phyloP scores from a whole-genome alignment of 2,797 vertebrate genomes.

The Galago senegalensis region DNA sequence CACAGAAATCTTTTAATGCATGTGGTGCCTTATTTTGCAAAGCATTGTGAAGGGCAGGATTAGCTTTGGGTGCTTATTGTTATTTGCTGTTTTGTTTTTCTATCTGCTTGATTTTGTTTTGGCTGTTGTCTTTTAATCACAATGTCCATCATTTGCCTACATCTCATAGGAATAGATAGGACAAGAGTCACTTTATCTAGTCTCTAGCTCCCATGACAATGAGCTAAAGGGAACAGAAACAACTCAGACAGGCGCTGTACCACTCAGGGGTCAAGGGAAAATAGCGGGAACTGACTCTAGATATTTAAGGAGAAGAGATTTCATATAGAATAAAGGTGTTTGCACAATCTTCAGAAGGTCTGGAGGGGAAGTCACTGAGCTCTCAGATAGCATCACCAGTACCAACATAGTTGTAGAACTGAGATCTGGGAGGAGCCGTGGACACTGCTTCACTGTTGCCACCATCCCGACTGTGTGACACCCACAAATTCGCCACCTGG shows the following conservation, averaged over 20 bases:
- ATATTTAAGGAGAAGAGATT: slow-evolving; percentile 28
- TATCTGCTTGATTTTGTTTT: neutral
- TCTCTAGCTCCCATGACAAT: neutral
- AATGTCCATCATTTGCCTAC: neutral
- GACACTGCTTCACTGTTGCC: neutral
- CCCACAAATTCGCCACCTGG: neutral
- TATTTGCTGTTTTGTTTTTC: neutral
- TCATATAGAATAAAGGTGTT: neutral
- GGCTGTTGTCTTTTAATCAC: neutral
- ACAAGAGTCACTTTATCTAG: neutral
- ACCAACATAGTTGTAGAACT: neutral
- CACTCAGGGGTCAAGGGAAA: neutral
- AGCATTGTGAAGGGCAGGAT: neutral
- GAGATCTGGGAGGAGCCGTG: neutral
- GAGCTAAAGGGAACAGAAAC: neutral
- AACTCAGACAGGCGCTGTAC: neutral
- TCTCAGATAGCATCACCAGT: neutral
- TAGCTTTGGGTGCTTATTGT: neutral
- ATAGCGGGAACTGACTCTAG: neutral
- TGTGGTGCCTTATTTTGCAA: neutral
- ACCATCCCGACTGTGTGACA: neutral
- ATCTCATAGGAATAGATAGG: neutral
- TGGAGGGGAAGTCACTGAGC: neutral
- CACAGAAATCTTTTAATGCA: neutral
- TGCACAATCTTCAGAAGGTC: neutral